Percentiles rank a stretch among this genome's conserved stretches.
Conservation (phyloP, 2,113 vertebrate species). For the Hystrix cristata region DNA sequence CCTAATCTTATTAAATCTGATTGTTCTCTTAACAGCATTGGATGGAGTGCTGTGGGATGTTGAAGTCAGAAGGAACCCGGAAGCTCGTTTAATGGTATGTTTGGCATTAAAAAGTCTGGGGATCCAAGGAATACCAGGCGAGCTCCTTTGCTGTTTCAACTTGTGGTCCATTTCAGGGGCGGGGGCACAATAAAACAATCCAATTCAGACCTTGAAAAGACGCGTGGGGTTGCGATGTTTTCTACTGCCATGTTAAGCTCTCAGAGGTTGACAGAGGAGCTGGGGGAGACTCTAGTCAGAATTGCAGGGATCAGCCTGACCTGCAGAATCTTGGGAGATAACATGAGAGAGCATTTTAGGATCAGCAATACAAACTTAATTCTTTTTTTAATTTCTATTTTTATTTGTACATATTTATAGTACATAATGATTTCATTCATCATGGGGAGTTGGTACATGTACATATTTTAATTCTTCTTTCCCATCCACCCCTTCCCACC, state of each 20-base stretch:
- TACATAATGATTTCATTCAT: neutral
- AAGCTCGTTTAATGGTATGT: neutral
- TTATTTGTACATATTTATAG: neutral
- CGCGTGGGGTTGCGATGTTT: neutral
- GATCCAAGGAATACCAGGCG: neutral
- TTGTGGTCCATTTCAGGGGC: neutral
- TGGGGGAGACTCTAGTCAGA: neutral
- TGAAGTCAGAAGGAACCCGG: neutral
- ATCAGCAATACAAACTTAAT: neutral
- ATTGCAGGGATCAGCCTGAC: neutral
- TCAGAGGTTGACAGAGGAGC: neutral
- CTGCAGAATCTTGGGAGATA: neutral
- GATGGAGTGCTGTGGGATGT: neutral
- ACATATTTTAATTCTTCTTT: neutral
- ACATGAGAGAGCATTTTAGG: neutral
- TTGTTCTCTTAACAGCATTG: neutral
- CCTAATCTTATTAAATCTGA: slow-evolving; percentile 2
- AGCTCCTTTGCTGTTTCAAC: neutral
- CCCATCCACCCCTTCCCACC: neutral
- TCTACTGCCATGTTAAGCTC: neutral
- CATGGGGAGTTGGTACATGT: neutral
- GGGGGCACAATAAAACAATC: neutral
- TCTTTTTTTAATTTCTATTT: neutral
- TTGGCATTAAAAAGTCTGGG: neutral
- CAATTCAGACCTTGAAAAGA: slow-evolving; percentile 26